Conservation (phyloP, 2,113 vertebrate genomes). For the Grammomys dolichurus region DNA sequence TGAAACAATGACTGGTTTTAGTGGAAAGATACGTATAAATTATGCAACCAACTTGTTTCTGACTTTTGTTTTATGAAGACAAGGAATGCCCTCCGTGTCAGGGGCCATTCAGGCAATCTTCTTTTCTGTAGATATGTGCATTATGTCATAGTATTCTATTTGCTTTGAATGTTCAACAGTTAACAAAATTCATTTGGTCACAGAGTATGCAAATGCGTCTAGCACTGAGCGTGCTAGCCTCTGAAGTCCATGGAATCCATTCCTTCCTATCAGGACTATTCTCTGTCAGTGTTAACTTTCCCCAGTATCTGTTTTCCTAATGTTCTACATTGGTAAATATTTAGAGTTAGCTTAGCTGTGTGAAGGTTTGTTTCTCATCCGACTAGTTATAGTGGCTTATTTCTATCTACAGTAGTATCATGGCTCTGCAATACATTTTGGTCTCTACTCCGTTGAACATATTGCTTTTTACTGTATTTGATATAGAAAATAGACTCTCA, state of each 20-base stretch:
- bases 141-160: not conserved
- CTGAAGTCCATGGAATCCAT: not conserved
- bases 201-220: not conserved
- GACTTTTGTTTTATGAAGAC: slow-evolving; percentile 7
- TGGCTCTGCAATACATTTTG: not conserved
- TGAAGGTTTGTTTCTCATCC: not conserved
- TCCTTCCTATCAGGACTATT: not conserved
- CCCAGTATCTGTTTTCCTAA: not conserved
- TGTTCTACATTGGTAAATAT: not conserved
- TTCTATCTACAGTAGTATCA: not conserved
- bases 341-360: not conserved
- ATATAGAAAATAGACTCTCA: not conserved
- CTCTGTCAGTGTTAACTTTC: not conserved
- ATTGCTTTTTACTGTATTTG: not conserved
- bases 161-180: not conserved
- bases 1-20: not conserved
- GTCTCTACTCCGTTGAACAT: not conserved
- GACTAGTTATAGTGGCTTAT: not conserved
- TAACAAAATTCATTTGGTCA: not conserved
- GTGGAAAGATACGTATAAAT: not conserved
- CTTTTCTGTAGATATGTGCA: not conserved
- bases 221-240: not conserved
- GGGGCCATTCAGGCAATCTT: not conserved
- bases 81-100: not conserved
- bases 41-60: not conserved